phyloP scores from a whole-genome alignment of 30 jellyfish, hydroid and myxozoan species.

The Aurelia aurita complex sp. Pacific region DNA sequence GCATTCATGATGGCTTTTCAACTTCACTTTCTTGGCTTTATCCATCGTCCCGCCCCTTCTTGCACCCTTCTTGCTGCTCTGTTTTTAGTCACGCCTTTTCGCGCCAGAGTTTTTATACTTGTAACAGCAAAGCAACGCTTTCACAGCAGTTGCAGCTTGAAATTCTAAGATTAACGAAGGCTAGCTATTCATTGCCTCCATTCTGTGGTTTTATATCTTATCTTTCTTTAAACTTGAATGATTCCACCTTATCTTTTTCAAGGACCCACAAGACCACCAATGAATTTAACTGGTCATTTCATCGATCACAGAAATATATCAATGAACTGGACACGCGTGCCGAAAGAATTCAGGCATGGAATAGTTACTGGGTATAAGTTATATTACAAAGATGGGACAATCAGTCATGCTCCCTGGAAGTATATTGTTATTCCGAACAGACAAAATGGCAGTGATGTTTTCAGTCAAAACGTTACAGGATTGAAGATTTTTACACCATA shows the following conservation, averaged over 20 bases:
- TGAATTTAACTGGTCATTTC: constrained; percentile 47
- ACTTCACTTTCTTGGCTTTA: no score
- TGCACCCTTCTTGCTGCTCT: no score
- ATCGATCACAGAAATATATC: constrained; percentile 19
- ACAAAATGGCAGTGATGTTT: background rate
- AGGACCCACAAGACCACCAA: constrained; percentile 37
- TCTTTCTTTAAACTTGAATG: background rate
- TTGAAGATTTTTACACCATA: constrained; percentile 6
- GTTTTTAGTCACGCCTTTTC: no score
- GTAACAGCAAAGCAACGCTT: no score
- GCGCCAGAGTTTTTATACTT: no score
- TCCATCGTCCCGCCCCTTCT: no score
- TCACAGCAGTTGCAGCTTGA: no score
- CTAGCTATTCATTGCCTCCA: no score
- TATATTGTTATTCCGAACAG: background rate
- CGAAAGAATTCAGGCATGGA: constrained; percentile 38
- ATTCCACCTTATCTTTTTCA: background rate
- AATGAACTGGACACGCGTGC: constrained; percentile 39
- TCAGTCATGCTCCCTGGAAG: constrained; percentile 12
- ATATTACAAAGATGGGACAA: constrained; percentile 28
- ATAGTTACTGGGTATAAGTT: constrained; percentile 26
- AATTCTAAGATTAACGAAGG: no score
- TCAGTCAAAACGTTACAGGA: constrained; percentile 13
- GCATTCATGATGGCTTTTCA: no score
- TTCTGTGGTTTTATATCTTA: background rate